phyloP scores from a whole-genome alignment of 2,797 vertebrate species.

The Pelochelys cantorii region DNA sequence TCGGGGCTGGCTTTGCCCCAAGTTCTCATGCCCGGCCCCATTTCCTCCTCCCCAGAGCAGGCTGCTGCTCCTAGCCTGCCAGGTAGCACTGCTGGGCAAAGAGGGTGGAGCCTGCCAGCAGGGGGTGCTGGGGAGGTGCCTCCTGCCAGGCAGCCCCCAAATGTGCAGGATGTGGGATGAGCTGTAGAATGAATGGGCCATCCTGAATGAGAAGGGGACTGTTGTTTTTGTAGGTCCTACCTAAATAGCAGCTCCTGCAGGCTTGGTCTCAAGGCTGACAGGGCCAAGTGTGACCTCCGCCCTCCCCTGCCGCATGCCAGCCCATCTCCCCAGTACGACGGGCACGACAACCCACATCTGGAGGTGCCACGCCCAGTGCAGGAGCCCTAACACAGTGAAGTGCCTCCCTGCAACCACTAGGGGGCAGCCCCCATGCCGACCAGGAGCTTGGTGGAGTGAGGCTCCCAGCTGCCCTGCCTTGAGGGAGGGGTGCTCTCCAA shows the following conservation, averaged over 20 bases:
- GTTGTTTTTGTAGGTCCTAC: neutral
- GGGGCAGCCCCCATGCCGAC: too few species aligned
- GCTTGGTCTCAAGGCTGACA: neutral
- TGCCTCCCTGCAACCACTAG: too few species aligned
- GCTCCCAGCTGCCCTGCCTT: too few species aligned
- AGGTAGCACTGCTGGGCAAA: neutral
- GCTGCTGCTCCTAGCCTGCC: neutral
- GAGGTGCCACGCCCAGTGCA: too few species aligned
- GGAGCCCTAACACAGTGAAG: too few species aligned
- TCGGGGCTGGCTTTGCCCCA: neutral
- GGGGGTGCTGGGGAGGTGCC: neutral
- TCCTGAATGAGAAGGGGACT: neutral
- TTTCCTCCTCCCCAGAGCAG: neutral
- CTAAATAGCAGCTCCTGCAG: neutral
- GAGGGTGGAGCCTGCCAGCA: neutral
- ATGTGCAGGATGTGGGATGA: neutral
- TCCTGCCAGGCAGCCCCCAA: neutral
- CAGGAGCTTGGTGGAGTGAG: too few species aligned
- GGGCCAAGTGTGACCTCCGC: too few species aligned
- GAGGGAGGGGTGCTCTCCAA: too few species aligned
- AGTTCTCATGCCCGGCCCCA: neutral
- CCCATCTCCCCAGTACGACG: too few species aligned
- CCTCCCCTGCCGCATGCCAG: too few species aligned
- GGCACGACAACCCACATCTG: too few species aligned
- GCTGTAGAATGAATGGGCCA: neutral